Base-by-base conservation (phyloP, 2,113 vertebrate genomes). In the Nothocercus nigrocapillus region DNA sequence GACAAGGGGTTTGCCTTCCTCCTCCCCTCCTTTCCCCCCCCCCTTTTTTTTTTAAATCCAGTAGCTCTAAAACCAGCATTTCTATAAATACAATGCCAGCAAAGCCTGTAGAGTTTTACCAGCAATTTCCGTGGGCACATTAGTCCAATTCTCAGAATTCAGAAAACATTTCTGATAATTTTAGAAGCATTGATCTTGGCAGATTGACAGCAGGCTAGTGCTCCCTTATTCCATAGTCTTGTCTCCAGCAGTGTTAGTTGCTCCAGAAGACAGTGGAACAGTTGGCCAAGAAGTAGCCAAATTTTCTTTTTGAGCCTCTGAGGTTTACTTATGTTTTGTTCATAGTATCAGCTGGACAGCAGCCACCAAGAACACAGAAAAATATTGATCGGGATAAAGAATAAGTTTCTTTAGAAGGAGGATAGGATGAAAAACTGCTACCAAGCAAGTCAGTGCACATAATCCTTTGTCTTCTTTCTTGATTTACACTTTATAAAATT, bases 291-390 rank as follows among this genome's bases (percentile, higher is more conserved):
- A 84, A 47, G 7, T 25, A 64, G 7, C 22, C 21, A 49, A 22
- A 36, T 83, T 81, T 91, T 85, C 68, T 89, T 27, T 11, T 77
- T 75, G 93, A 44, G 13, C 15, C 16, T 72, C 32, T 68, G 38
- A 72, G 6, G 8, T 30, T 73, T 28, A 78, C n/a, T 78, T 64
- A 40, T 1, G 0, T 89, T 49, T 85, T 56, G 19, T 87, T 72
- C 22, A 20, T 62, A 27, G 4, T 63, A 61, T 40, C 80, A 77
- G 17, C 11, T 66, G 20, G 6, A 68, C 54, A 58, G 30, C 28
- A 4, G 22, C n/a, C 24, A 64, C 47, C 53, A 69, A 74, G 49
- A 80, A 93, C 89, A 49, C 28, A 38, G 28, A 27, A 87, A 45
- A 64, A 21, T 30, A 54, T 44, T 85, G 18, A n/a, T 49, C 30